phyloP scores from a whole-genome alignment of 92 coral and sea anemone species.

The Phymanthus crucifer region DNA sequence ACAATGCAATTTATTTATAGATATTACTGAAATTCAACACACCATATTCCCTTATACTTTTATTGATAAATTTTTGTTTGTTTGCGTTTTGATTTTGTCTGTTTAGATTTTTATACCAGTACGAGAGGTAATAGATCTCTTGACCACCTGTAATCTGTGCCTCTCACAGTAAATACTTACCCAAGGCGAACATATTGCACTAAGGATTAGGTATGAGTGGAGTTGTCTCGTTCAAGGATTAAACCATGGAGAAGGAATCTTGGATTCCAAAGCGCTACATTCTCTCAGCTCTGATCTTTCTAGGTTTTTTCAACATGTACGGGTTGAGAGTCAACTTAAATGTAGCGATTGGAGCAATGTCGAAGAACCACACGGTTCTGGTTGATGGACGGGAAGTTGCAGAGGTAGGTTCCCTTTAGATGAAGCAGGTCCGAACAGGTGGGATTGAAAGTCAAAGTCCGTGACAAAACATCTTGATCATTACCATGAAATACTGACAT shows the following conservation, averaged over 20 bases:
- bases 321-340: slow-evolving; percentile 76
- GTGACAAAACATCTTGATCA: background rate
- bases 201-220: too few species aligned
- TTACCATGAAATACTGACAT: background rate
- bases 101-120: slow-evolving; percentile 13
- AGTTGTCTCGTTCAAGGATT: too few species aligned
- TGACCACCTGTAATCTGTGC: slow-evolving; percentile 16
- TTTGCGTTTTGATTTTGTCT: background rate
- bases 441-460: background rate
- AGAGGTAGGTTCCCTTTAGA: slow-evolving; percentile 58
- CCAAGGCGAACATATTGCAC: too few species aligned
- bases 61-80: background rate
- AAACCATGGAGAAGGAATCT: slow-evolving; percentile 1
- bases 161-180: background rate
- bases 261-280: slow-evolving; percentile 76
- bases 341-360: slow-evolving; percentile 94
- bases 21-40: background rate
- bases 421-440: slow-evolving; percentile 16
- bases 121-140: background rate
- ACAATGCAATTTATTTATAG: background rate
- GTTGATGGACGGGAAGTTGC: slow-evolving; percentile 57
- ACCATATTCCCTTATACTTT: background rate
- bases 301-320: slow-evolving; percentile 79
- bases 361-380: slow-evolving; percentile 70
- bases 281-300: slow-evolving; percentile 67